Base-by-base conservation (phyloP, 2,888 invertebrate genomes). In the Clusia tigrina region DNA sequence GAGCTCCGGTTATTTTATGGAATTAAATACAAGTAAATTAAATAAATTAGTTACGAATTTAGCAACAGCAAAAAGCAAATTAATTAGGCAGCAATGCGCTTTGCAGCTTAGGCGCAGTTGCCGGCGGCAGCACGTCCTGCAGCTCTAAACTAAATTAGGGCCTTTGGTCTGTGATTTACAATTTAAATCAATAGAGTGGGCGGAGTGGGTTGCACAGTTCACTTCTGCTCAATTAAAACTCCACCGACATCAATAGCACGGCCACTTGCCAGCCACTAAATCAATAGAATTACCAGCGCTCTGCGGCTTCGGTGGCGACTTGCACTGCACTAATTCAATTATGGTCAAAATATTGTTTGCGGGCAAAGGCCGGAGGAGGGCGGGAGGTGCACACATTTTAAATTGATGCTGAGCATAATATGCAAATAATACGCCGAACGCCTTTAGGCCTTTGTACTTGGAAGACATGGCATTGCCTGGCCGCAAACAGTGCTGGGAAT, bases 231-330 rank as follows among this genome's bases (percentile, higher is more conserved):
- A 32, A 32, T 32, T 32, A 32, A 12, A 32, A 32, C 12, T 9
- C 12, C 32, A 32, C 5, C 32, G 32, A 32, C 9, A 42, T 6
- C 42, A 42, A 42, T n/a, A n/a, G n/a, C n/a, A n/a, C 32, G 12
- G 32, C 32, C 32, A 32, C 12, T 32, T n/a, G 42, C 42, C 32
- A 6, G 3, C 25, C 55, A 48, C 20, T 38, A 59, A 58, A 59
- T 59, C 55, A 51, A 59, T 54, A 63, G 58, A 48, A 54, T 62
- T 58, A 58, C 53, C 54, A 23, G 26, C 42, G 10, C n/a, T 42
- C 32, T 5, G 15, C 46, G 26, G 26, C 46, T 18, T 53, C 1
- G 54, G 48, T 56, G 48, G 23, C 56, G 52, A 52, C 18, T 24
- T 61, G 38, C 12, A 6, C 10, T 10, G 53, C 38, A 63, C 26